These are phyloP conservation scores for Chlamydotis undulata DNA, from an alignment of 2,113 vertebrate species.

Conservation along the genomic window DNA sequence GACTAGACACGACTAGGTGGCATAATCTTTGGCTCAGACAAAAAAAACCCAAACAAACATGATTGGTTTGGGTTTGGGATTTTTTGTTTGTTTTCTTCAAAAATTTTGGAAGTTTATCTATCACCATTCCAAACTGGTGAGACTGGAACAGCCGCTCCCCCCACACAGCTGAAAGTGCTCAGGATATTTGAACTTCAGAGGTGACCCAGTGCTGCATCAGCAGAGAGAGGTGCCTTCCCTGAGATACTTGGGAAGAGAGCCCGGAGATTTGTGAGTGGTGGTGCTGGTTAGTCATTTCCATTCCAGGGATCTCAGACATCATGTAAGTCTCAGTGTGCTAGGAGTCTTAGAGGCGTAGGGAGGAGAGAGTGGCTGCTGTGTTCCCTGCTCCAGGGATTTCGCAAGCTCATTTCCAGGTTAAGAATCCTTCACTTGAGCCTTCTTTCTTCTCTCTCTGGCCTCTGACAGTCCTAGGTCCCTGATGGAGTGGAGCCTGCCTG, in stretches of 20 bases:
- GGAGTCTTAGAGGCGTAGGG: neutral
- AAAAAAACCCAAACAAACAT: neutral
- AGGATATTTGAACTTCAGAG: neutral
- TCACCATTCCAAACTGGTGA: neutral
- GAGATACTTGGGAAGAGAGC: neutral
- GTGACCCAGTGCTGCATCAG: neutral
- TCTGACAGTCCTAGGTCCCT: neutral
- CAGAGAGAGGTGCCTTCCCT: neutral
- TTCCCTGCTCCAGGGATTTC: neutral
- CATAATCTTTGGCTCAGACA: neutral
- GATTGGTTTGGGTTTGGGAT: neutral
- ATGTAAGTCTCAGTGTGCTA: neutral
- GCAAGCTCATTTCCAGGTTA: conserved; percentile 15
- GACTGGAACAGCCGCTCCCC: neutral
- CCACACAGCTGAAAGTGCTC: neutral
- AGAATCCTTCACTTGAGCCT: neutral
- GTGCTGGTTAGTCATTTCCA: neutral
- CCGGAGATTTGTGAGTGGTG: neutral
- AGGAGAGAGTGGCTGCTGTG: neutral
- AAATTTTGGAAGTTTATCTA: neutral
- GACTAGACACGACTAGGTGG: neutral
- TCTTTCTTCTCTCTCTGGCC: neutral
- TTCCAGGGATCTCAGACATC: neutral
- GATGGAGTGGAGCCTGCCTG: neutral
- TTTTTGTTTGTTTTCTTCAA: conserved; percentile 9